Base-by-base conservation (phyloP, 2,888 invertebrate species). In the Hypercompe scribonia region DNA sequence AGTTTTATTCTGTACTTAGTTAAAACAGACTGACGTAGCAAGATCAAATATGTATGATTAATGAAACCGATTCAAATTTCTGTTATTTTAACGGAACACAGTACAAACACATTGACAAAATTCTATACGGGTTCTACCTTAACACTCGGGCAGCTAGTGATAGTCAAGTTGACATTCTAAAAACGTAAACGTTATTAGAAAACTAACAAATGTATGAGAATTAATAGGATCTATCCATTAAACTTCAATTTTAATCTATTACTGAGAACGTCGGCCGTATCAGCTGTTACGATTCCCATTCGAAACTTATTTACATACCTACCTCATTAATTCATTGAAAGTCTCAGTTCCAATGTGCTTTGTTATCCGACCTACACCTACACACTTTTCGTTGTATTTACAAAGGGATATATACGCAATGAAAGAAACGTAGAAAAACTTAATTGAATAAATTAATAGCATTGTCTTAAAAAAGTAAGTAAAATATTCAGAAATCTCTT, bases 61-160 rank as follows among this genome's bases (percentile, higher is more conserved):
- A n/a, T n/a, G n/a, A n/a, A n/a, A n/a, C n/a, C 54, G 21, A 21
- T 61, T 31, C 42, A 80, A 74, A 64, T 67, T 64, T 68, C 71
- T 67, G n/a, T 63, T 71, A 75, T 81, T 78, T 77, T n/a, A 69
- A 73, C 73, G 76, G 74, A 81, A 76, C 65, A 65, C 21, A 65
- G 70, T 66, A 74, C 67, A 74, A 73, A 71, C 1, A 39, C 11
- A 10, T n/a, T n/a, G n/a, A n/a, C n/a, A n/a, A n/a, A n/a, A n/a
- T n/a, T n/a, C n/a, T n/a, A n/a, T n/a, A n/a, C n/a, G n/a, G n/a
- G n/a, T n/a, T n/a, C n/a, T n/a, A n/a, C n/a, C n/a, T n/a, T n/a
- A n/a, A n/a, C n/a, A n/a, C n/a, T n/a, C n/a, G n/a, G n/a, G n/a
- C n/a, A n/a, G n/a, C n/a, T n/a, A n/a, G n/a, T n/a, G n/a, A n/a